Base-by-base conservation (phyloP, 1,140 invertebrate genomes). In the Metopolophium dirhodum region DNA sequence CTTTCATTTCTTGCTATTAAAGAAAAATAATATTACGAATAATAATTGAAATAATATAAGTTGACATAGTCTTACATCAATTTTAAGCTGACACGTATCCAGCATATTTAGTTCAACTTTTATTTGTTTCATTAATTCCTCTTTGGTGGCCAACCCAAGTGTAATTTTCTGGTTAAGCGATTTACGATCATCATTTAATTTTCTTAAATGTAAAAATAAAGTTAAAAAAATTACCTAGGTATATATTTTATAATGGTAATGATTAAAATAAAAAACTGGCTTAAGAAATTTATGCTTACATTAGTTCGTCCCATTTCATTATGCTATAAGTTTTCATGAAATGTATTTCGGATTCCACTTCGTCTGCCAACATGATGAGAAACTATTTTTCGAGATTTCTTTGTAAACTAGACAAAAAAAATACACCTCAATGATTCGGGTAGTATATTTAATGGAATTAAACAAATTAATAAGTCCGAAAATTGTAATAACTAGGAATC, bases 281-380 rank as follows among this genome's bases (percentile, higher is more conserved):
- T 86, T 47, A 26, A 47, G 14, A 47, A 30, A 47, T 30, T 4
- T 45, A 86, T 35, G 7, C 54, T 93, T 86, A 93, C 91, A 93
- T 85, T 26, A 93, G 14, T 57, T 93, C 91, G 18, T 93, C 91
- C 49, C 49, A 54, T 85, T 93, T 93, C 77, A 93, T 9, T 23
- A 93, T 93, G n/a, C 91, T 41, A 11, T 85, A 85, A 41, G 91
- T 85, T 83, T 93, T 93, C 82, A 93, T 93, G 30, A 93, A 93
- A 85, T 93, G 91, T 3, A 82, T 54, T 54, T 93, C 91, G 9
- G 89, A n/a, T 30, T 85, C 77, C 20, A 85, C 41, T 57, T 93
- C 91, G 23, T 93, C 91, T 1, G 91, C 3, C 6, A 57, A 68
- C 89, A 90, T 90, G 54, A 22, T 61, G 37, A 85, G 0, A 22